phyloP scores from a whole-genome alignment of 2,113 vertebrate genomes.

The Platanista minor region DNA sequence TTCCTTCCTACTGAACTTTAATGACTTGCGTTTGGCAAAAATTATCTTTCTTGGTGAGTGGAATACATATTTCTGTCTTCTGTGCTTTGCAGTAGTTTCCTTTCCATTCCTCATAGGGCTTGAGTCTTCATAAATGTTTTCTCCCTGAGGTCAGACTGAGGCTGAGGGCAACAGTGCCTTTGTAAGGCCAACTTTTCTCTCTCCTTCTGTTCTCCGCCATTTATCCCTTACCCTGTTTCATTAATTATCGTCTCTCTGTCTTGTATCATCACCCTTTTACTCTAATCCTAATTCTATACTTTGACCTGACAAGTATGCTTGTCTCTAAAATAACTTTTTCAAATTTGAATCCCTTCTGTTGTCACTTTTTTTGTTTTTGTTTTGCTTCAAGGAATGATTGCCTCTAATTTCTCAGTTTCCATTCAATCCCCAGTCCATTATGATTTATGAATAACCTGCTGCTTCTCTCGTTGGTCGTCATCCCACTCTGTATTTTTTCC shows the following conservation, averaged over 20 bases:
- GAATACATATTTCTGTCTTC: not conserved
- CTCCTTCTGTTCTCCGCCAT: not conserved
- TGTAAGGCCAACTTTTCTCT: not conserved
- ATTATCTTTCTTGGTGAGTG: not conserved
- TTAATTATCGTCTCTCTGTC: not conserved
- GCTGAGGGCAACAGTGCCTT: not conserved
- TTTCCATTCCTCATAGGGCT: not conserved
- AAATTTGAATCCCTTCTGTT: not conserved
- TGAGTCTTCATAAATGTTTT: not conserved
- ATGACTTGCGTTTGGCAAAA: not conserved
- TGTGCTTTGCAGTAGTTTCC: not conserved
- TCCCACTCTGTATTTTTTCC: not conserved
- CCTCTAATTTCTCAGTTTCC: not conserved
- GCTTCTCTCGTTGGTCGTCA: not conserved
- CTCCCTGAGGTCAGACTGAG: not conserved
- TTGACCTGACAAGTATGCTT: not conserved
- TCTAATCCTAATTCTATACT: not conserved
- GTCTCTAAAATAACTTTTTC: constrained; percentile 14
- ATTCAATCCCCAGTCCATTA: not conserved
- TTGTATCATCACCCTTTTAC: not conserved
- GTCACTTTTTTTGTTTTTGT: not conserved
- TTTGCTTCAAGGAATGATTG: not conserved
- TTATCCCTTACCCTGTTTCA: not conserved
- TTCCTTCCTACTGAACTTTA: not conserved
- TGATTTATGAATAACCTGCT: not conserved